Base-by-base conservation (phyloP, 2,113 vertebrate genomes). In the Lipotes vexillifer region DNA sequence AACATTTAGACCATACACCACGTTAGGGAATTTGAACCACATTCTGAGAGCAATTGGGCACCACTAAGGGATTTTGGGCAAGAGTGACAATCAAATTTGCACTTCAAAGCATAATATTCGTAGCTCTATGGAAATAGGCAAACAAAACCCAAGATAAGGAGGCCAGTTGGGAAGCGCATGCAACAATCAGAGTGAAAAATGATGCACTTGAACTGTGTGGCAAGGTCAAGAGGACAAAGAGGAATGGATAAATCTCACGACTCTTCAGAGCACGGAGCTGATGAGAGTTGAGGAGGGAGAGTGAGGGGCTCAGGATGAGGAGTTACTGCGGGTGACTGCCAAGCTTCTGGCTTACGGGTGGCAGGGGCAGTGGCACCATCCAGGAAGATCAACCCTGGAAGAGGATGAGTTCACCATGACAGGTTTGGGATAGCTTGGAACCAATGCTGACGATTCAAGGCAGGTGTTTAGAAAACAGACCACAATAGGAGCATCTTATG, bases 191-290 rank as follows among this genome's bases (percentile, higher is more conserved):
- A 20, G 7, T 5, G 33, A 77, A 83, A 72, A 21, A 6, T 0
- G 33, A 65, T 3, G 8, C 12, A 4, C 38, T 1, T 20, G 55
- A 63, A 38, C 17, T 5, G 10, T 3, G 20, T 0, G 10, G 59
- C 36, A 5, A 13, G 11, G 61, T 41, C 1, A 2, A 49, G 80
- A 36, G 15, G 44, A 33, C 10, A 46, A 17, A 81, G 86, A 65
- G 13, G n/a, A 6, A 18, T 1, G 38, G 21, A 18, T 5, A 36
- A 33, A 11, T 29, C 31, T 3, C 20, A 13, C 15, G 21, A 7
- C 29, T 27, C 2, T 14, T 38, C 38, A 31, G 81, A 63, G 77
- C 21, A 8, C 17, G 27, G 44, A 36, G 31, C 4, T 3, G 17
- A 55, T 17, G 18, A 8, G 65, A 86, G 31, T 1, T 33, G n/a